These are phyloP conservation scores for Hippasteria phrygiana DNA, from an alignment of 53 echinoderm and acorn worm species.

Conservation along the genomic window DNA sequence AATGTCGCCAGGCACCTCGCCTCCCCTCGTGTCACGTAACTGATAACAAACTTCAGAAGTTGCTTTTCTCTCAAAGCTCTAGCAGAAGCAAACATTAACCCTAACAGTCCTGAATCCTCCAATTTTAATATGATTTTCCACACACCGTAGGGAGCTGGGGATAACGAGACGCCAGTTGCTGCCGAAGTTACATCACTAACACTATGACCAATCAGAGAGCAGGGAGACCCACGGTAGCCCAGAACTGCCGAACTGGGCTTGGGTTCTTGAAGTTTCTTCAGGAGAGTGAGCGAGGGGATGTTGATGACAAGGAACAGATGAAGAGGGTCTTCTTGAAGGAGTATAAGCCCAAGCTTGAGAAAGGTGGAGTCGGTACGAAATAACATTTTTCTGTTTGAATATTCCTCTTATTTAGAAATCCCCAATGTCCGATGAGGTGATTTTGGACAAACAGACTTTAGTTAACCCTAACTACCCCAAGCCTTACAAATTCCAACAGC, in stretches of 20 bases:
- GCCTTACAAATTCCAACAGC: too few relatives aligned
- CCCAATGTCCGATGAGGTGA: not conserved
- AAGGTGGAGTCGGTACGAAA: slow-evolving; percentile 28
- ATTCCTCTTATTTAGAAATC: not conserved
- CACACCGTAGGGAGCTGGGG: too few relatives aligned
- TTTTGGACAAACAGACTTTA: too few relatives aligned
- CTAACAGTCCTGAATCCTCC: too few relatives aligned
- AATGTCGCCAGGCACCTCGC: too few relatives aligned
- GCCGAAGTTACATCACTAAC: not conserved
- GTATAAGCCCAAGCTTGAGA: slow-evolving; percentile 45
- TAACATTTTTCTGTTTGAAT: not conserved
- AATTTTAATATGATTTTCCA: too few relatives aligned
- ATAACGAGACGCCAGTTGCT: too few relatives aligned
- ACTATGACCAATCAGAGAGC: slow-evolving; percentile 49
- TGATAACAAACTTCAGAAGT: too few relatives aligned
- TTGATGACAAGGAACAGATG: slow-evolving; percentile 31
- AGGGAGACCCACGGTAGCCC: slow-evolving; percentile 33
- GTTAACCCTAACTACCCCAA: too few relatives aligned
- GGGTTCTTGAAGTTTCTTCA: slow-evolving; percentile 21
- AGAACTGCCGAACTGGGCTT: slow-evolving; percentile 34
- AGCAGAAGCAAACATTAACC: too few relatives aligned
- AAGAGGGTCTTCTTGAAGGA: slow-evolving; percentile 35
- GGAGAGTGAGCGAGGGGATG: slow-evolving; percentile 40
- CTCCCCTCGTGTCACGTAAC: too few relatives aligned
- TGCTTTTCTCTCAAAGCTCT: too few relatives aligned